Evolutionary conservation across 1,140 invertebrate species (phyloP), one percentile per base, ranked within the genome.

Genomic region (Aphaenogaster floridana): DNA sequence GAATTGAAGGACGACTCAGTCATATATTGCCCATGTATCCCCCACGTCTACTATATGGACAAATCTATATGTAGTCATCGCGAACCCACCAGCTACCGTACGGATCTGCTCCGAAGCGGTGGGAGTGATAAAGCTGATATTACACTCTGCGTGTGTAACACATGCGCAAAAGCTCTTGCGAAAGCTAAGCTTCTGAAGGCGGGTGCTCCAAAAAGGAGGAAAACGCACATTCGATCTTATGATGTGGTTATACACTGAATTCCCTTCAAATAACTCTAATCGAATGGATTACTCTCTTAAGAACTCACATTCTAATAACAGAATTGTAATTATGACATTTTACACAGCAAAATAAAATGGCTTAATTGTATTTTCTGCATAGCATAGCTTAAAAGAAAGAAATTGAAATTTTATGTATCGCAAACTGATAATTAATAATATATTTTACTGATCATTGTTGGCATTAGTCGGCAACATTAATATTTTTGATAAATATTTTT

Each of bases 81-180:
- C 28, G 39, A 81, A 21, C 34, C 9, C 17, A 61, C 68, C 28
- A 61, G 13, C 69, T 11, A 17, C 13, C 61, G n/a, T 71, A 54
- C 17, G 50, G 39, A 17, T 13, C 1, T 59, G 8, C 28, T 74
- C 28, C 39, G 54, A 48, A 2, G 52, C 13, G 36, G 68, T 57
- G 80, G 80, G n/a, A 21, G 17, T 54, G 9, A 69, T 69, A 45
- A 80, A 74, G 57, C 42, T 61, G 69, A 76, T 84, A 63, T 36
- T 61, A 34, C 69, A 61, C 42, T 42, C 34, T 74, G 48, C 54
- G 7, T 8, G 15, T 11, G 21, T 21, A 2, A 74, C 52, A 72
- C 80, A 74, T 84, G 80, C 80, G 80, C 80, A 76, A 59, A 52
- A 17, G 52, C 15, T 81, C 15, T 28, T 2, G 0, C 2, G 34